phyloP scores from a whole-genome alignment of 2,797 vertebrate genomes.

The Neosilurus mollespiculum region DNA sequence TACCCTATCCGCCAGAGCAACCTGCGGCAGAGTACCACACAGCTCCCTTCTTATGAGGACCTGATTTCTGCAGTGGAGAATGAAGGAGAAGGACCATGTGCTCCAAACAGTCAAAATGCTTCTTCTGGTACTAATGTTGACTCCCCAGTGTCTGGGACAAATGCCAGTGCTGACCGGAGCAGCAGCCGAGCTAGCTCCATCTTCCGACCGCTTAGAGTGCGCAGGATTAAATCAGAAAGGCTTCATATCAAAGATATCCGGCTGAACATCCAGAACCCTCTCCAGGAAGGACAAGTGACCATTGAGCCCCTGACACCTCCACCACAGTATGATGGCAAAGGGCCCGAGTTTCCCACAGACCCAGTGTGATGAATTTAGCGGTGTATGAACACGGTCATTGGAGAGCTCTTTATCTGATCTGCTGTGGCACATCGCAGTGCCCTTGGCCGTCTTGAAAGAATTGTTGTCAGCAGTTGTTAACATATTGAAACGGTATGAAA shows the following conservation, averaged over 20 bases:
- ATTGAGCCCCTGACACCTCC: slow-evolving; percentile 95
- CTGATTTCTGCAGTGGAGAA: slow-evolving; percentile 78
- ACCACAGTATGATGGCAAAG: slow-evolving; percentile 82
- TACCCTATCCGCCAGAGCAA: slow-evolving; percentile 75
- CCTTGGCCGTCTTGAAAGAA: neutral
- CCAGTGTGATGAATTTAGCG: neutral
- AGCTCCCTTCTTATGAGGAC: slow-evolving; percentile 93
- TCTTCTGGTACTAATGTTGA: neutral
- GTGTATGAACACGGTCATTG: neutral
- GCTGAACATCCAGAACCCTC: slow-evolving; percentile 78
- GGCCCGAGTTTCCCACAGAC: slow-evolving; percentile 59
- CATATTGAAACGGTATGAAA: neutral
- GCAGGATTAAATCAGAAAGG: slow-evolving; percentile 96
- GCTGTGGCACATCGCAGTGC: neutral
- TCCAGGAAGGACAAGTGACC: slow-evolving; percentile 68
- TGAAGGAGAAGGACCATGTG: slow-evolving; percentile 59
- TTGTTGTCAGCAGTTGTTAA: neutral
- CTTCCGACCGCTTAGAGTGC: slow-evolving; percentile 83
- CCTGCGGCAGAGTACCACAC: slow-evolving; percentile 75
- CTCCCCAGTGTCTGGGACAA: slow-evolving; percentile 41
- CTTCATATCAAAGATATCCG: slow-evolving; percentile 90
- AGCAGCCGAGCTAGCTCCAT: slow-evolving; percentile 79
- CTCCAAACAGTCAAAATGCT: slow-evolving; percentile 40
- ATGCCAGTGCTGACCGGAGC: slow-evolving; percentile 66
- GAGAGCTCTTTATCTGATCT: neutral